phyloP scores from a whole-genome alignment of 2,888 invertebrate species.

The Tortrix viridana region DNA sequence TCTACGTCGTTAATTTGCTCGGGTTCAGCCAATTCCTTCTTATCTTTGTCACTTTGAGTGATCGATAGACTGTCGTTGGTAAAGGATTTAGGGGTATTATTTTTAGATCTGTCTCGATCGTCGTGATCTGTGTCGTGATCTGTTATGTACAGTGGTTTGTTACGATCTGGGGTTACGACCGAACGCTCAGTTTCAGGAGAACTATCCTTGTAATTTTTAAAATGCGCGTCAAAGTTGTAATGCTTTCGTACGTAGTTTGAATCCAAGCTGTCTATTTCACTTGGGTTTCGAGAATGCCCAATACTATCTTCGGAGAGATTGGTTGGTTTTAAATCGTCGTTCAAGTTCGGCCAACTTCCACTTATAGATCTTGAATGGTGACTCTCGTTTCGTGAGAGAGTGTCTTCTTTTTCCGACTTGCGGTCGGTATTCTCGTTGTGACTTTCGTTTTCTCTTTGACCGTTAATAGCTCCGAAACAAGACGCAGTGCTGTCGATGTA shows the following conservation, averaged over 20 bases:
- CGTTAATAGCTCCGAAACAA: constrained; percentile 80
- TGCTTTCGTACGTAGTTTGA: constrained; percentile 84
- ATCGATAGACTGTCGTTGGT: constrained; percentile 73
- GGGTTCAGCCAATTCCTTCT: constrained; percentile 50
- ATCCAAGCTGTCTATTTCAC: constrained; percentile 84
- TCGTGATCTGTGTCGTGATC: constrained; percentile 72
- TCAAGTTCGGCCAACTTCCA: constrained; percentile 79
- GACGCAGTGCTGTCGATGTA: constrained; percentile 81
- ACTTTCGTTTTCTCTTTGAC: constrained; percentile 66
- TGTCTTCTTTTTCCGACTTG: constrained; percentile 69
- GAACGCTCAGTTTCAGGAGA: constrained; percentile 77
- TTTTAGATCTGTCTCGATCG: constrained; percentile 66
- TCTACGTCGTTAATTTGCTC: constrained; percentile 51
- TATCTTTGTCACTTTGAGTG: constrained; percentile 65
- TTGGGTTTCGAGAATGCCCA: constrained; percentile 78
- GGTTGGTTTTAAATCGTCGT: constrained; percentile 72
- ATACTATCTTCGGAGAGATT: constrained; percentile 79
- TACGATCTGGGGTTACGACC: constrained; percentile 61
- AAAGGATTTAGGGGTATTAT: constrained; percentile 77
- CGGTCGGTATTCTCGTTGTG: constrained; percentile 56
- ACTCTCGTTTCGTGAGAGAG: constrained; percentile 65
- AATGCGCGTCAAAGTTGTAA: constrained; percentile 79
- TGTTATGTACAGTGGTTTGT: constrained; percentile 72
- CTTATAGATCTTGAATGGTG: constrained; percentile 70
- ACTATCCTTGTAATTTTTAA: constrained; percentile 74